Percentiles rank a stretch among this genome's conserved stretches.
Conservation (phyloP, 2,113 vertebrate species). For the Elgaria multicarinata region DNA sequence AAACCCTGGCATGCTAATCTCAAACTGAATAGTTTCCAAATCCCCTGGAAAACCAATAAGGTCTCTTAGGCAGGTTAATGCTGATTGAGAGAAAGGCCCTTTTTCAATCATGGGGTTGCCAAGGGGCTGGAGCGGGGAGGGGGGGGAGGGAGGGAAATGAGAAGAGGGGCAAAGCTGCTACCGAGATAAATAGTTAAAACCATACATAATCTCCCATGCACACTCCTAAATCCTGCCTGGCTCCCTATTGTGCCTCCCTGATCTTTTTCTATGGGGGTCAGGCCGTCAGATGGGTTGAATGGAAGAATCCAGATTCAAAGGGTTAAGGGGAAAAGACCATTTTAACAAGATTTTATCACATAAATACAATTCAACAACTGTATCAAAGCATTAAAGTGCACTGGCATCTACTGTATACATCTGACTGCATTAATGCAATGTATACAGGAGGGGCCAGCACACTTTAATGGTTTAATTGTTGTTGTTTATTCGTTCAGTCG, state of each 20-base stretch:
- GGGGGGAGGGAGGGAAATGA: no score
- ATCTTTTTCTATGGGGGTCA: background rate
- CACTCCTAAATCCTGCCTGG: background rate
- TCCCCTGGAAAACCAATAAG: conserved; percentile 5
- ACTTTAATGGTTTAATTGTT: no score
- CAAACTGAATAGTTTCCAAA: background rate
- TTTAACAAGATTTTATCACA: no score
- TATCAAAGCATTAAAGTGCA: no score
- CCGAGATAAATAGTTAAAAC: background rate
- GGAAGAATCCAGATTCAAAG: no score
- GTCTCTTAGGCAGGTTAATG: conserved; percentile 3
- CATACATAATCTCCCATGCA: background rate
- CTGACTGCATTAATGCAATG: no score
- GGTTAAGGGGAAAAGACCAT: no score
- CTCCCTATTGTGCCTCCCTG: no score
- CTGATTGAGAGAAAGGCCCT: conserved; percentile 6
- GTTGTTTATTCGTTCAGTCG: no score
- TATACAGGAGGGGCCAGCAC: no score
- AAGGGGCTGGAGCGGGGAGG: background rate
- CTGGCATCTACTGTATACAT: no score
- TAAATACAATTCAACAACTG: no score
- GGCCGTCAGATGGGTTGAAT: background rate
- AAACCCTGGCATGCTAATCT: background rate
- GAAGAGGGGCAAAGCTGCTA: background rate
- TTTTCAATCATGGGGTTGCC: background rate